phyloP scores from a whole-genome alignment of 2,797 vertebrate genomes.

The Sebastes minor region DNA sequence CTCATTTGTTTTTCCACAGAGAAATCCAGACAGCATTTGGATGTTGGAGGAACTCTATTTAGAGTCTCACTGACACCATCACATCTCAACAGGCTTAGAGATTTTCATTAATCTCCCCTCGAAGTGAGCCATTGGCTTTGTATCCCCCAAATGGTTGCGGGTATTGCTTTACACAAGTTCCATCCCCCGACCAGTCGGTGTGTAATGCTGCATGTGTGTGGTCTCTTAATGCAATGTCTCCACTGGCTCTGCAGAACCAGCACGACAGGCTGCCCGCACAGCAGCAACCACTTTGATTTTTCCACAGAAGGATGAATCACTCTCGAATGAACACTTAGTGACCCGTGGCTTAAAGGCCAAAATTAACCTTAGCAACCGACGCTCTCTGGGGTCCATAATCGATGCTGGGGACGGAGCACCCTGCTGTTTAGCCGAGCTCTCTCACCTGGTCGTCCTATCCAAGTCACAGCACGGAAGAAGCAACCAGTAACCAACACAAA shows the following conservation, averaged over 20 bases:
- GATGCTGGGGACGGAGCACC: conserved; percentile 25
- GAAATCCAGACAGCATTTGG: conserved; percentile 10
- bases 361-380: conserved; percentile 46
- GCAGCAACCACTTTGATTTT: conserved; percentile 58
- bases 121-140: background rate
- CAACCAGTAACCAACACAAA: background rate
- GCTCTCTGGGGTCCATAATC: conserved; percentile 44
- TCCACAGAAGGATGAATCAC: conserved; percentile 58
- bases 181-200: background rate
- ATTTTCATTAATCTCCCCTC: conserved; percentile 18
- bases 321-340: conserved; percentile 60
- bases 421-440: conserved; percentile 48
- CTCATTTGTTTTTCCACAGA: conserved; percentile 20
- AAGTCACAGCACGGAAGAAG: background rate
- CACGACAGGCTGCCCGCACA: conserved; percentile 22
- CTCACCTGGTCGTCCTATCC: background rate
- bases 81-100: background rate
- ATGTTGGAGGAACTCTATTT: background rate
- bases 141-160: background rate
- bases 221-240: conserved; percentile 50
- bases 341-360: conserved; percentile 52
- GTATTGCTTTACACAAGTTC: conserved; percentile 29
- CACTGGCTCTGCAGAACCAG: conserved; percentile 30
- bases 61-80: conserved; percentile 16
- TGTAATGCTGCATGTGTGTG: conserved; percentile 37